Base-by-base conservation (phyloP, 1,140 invertebrate genomes). In the Drosophila kurseongensis region DNA sequence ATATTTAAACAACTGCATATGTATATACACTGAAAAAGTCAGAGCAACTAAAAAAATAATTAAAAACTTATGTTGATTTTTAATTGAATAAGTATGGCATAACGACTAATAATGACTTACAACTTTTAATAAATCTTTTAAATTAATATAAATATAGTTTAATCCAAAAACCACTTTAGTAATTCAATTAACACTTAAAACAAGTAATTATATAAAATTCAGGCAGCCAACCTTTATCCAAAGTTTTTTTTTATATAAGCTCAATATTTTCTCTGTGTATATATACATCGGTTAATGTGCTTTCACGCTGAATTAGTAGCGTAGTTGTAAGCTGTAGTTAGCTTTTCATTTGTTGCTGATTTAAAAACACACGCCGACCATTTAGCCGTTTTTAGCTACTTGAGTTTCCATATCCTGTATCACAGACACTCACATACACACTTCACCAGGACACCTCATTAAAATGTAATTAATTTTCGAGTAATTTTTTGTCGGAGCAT, bases 401-500 rank as follows among this genome's bases (percentile, higher is more conserved):
- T 40, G 23, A 47, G 38, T 67, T 72, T 50, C 44, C 65, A 71
- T 41, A 71, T 35, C 58, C 63, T 63, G 44, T 32, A n/a, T 29
- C 16, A 38, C 50, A 48, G 12, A 61, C 41, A 44, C 55, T 29
- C 40, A 41, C n/a, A 12, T 1, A 38, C 47, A 52, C 63, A 74
- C 69, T 51, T 45, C 61, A 80, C 63, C 57, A 80, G 67, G 55
- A 73, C 68, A 55, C 82, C 78, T 86, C 75, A 83, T 86, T 88
- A 75, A 90, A 86, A 78, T 88, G 74, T 88, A 88, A 91, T 81
- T 84, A 84, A 77, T 80, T 85, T 85, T 84, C 78, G 72, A 91
- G 86, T 78, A 90, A 91, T 80, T 91, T 91, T 91, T 91, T 91
- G 85, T 91, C 90, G 90, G 90, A 91, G 86, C 90, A 91, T 91